Base-by-base conservation (phyloP, 1,140 invertebrate genomes). In the Apocrypta bakeri region DNA sequence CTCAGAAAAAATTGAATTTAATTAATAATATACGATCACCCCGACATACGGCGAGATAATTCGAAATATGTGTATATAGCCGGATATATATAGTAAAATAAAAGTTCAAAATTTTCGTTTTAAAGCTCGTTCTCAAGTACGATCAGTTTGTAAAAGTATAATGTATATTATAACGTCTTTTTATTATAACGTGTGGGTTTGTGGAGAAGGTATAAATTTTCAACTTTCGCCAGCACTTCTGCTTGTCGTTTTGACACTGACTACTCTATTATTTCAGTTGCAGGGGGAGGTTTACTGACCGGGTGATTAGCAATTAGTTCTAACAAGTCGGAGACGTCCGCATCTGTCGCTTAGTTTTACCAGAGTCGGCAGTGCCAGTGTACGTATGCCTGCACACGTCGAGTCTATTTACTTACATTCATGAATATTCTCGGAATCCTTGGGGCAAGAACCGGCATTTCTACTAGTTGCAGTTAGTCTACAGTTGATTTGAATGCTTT, bases 271-370 rank as follows among this genome's bases (percentile, higher is more conserved):
- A 81, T 75, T 81, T 81, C 27, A 75, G 37, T 56, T 21, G 63
- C 27, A 14, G n/a, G 7, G 63, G 27, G 63, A 66, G 63, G 63
- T 29, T 9, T 66, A 25, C 25, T 48, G 4, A 33, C 37, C 74
- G 8, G 64, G 78, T 80, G 81, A 82, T 82, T 82, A 82, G 81
- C 74, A 82, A 77, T 82, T 82, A 82, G 81, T 24, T 66, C 74
- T 82, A 82, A 82, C 74, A 82, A 82, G 73, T 42, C 71, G 64
- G 68, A 63, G 48, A 25, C 40, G 66, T 37, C 48, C 17, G 14
- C 9, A 6, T n/a, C 17, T 29, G 25, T 29, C 66, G 25, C 11
- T 6, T 71, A n/a, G 29, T 25, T 71, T 29, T 71, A 31, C 68
- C 21, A 1, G 68, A 56, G n/a, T n/a, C n/a, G 6, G 48, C 48